Percentiles rank a stretch among this genome's conserved stretches.
phyloP scores from a whole-genome alignment of 2,797 vertebrate species.

The Eulemur rubriventer region DNA sequence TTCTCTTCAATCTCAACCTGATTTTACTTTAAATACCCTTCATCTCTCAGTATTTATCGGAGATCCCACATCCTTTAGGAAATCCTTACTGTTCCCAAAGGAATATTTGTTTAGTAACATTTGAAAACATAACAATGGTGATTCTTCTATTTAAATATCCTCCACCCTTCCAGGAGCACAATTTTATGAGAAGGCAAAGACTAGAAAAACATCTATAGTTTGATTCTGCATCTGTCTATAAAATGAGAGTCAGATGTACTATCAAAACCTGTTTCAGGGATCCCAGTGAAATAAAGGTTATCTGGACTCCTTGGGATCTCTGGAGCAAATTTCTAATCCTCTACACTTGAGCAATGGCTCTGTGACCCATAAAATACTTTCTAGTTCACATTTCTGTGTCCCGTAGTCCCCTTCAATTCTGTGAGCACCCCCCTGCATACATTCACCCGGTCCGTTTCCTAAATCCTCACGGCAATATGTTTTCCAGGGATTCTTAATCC shows the following conservation, averaged over 20 bases:
- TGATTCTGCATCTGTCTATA: not conserved
- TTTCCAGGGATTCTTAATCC: not conserved
- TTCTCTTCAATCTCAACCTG: not conserved
- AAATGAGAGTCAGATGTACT: not conserved
- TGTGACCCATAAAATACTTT: too few relatives aligned
- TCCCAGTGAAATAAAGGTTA: not conserved
- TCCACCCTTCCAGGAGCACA: not conserved
- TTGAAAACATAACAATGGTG: not conserved
- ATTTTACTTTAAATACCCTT: not conserved
- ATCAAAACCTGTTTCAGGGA: not conserved
- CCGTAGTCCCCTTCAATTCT: not conserved
- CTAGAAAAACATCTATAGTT: not conserved
- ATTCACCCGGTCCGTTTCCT: not conserved
- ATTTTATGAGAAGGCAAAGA: not conserved
- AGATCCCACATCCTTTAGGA: not conserved
- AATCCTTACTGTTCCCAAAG: not conserved
- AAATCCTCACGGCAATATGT: not conserved
- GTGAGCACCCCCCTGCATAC: not conserved
- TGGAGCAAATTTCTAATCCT: not conserved
- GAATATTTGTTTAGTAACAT: not conserved
- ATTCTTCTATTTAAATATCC: not conserved
- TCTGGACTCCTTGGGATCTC: not conserved
- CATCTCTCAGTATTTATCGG: not conserved
- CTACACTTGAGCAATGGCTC: not conserved
- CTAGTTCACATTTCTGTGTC: not conserved